These are phyloP conservation scores for Colossoma macropomum DNA, from an alignment of 2,113 vertebrate genomes.

Conservation along the genomic window DNA sequence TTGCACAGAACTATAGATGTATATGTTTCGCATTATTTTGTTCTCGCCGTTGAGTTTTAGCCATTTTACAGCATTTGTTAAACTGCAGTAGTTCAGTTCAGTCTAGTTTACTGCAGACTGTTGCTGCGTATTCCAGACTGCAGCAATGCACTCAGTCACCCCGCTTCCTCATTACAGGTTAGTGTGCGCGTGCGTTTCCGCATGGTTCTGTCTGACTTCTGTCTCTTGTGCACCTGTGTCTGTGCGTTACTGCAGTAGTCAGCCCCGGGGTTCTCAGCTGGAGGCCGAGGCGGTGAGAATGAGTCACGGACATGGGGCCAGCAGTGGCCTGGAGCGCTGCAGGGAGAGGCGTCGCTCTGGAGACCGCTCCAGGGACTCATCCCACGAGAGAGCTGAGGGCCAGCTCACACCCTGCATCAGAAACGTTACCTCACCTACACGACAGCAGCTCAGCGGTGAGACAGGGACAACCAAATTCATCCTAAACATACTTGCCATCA, in stretches of 20 bases:
- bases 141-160: constrained; percentile 26
- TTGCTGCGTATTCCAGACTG: constrained; percentile 31
- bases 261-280: constrained; percentile 80
- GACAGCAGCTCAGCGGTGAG: constrained; percentile 89
- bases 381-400: constrained; percentile 91
- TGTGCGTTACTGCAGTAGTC: constrained; percentile 61
- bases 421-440: constrained; percentile 94
- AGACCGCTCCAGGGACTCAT: constrained; percentile 94
- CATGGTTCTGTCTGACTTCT: background rate
- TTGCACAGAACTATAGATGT: background rate
- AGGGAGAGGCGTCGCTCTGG: constrained; percentile 90
- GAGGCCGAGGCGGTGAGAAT: constrained; percentile 82
- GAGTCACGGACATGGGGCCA: constrained; percentile 84
- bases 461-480: background rate
- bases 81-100: constrained; percentile 36
- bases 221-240: background rate
- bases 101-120: constrained; percentile 58
- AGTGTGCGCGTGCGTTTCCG: constrained; percentile 4
- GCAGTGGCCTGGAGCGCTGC: constrained; percentile 83
- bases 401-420: constrained; percentile 97
- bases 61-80: constrained; percentile 12
- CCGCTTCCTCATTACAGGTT: background rate
- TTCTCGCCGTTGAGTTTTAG: constrained; percentile 3
- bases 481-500: too few relatives aligned
- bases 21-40: background rate